Evolutionary conservation across 2,113 vertebrate genomes (phyloP).

Genomic region (Aspiorhynchus laticeps): DNA sequence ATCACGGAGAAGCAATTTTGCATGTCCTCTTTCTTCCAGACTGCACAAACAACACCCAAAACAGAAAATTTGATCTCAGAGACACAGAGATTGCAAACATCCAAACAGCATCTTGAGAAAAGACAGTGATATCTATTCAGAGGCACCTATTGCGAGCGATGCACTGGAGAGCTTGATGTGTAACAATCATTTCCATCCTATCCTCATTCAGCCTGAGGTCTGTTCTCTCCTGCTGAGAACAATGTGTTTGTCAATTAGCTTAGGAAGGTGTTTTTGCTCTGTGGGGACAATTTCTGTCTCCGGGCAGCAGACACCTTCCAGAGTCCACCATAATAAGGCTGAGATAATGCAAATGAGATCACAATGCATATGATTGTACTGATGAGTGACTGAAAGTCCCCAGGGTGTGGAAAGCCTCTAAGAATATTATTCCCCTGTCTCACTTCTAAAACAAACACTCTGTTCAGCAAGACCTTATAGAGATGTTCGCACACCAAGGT

Average conservation of each 20-base stretch:
- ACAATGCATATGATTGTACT: conserved; percentile 15
- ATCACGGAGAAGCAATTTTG: conserved; percentile 12
- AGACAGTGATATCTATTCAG: conserved; percentile 24
- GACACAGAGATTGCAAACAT: background rate
- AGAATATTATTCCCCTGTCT: conserved; percentile 6
- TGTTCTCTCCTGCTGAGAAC: conserved; percentile 50
- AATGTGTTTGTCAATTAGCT: conserved; percentile 58
- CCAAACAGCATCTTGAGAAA: conserved; percentile 31
- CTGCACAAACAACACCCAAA: background rate
- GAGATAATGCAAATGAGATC: conserved; percentile 29
- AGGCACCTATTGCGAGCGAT: conserved; percentile 8
- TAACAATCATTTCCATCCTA: conserved; percentile 34
- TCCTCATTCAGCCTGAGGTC: conserved; percentile 36
- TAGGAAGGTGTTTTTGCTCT: conserved; percentile 51
- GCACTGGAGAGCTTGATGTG: conserved; percentile 28
- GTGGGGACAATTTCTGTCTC: conserved; percentile 35
- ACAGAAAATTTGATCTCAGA: conserved; percentile 31
- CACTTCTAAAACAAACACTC: background rate
- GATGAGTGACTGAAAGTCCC: conserved; percentile 34
- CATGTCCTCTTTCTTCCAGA: background rate
- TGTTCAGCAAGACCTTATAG: background rate
- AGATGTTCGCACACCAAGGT: background rate
- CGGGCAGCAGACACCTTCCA: conserved; percentile 37
- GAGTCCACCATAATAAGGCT: conserved; percentile 37
- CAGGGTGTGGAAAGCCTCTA: conserved; percentile 1